Conservation (phyloP, 1,140 invertebrate genomes). For the Trachymyrmex cornetzi region DNA sequence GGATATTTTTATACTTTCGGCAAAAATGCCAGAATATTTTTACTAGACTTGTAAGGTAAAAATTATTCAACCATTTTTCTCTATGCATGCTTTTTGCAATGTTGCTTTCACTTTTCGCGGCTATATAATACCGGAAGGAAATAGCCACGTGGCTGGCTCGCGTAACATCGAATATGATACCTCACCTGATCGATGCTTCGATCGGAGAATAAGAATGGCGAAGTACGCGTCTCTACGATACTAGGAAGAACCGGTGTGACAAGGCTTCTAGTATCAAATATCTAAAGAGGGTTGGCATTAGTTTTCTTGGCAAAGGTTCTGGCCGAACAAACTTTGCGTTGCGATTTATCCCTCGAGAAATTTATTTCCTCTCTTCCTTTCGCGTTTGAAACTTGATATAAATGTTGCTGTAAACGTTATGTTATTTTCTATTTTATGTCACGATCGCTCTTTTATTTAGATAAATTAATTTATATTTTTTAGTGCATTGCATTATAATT, state of each 20-base stretch:
- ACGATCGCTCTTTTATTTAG: not conserved
- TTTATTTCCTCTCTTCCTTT: not conserved
- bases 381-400: not conserved
- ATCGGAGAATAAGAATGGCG: conserved; percentile 56
- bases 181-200: conserved; percentile 69
- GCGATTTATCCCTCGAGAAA: conserved; percentile 39
- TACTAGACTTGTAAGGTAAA: no score
- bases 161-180: conserved; percentile 69
- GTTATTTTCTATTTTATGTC: not conserved
- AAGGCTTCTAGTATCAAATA: conserved; percentile 79
- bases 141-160: conserved; percentile 64
- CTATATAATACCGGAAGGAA: conserved; percentile 56
- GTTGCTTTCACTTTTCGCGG: conserved; percentile 53
- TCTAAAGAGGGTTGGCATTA: conserved; percentile 66
- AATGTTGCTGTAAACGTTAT: not conserved
- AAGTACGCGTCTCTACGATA: conserved; percentile 53
- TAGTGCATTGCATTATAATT: not conserved
- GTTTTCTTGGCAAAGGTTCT: conserved; percentile 27
- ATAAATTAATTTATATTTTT: not conserved
- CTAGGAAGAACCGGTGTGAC: conserved; percentile 62
- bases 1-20: no score
- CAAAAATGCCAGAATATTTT: no score
- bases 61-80: no score
- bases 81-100: not conserved
- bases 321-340: conserved; percentile 21